Evolutionary conservation across 2,113 vertebrate species (phyloP), one percentile per base, ranked within the genome.

Genomic region (Psilopsiagon aymara): DNA sequence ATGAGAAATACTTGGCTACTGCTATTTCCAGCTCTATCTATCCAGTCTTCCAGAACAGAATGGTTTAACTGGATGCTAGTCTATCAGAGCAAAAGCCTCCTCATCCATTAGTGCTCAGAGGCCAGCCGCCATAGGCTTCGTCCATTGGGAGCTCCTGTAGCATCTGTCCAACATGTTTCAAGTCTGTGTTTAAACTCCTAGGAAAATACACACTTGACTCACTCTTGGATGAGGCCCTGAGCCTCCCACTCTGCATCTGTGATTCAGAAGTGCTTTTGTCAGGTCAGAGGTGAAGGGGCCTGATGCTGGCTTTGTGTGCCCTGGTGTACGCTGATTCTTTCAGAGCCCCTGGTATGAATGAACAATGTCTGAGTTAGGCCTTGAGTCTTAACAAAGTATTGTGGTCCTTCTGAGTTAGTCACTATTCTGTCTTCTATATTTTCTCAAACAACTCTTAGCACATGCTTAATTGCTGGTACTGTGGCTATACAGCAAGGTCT

Each of bases 1-100:
- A 88, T 70, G 51, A 94, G 51, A 90, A 91, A 73, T 77, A 64
- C 68, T 88, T 86, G 73, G 68, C 47, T 86, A 23, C 51, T 59
- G 43, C 19, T 51, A 71, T 82, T 92, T 96, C 81, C 73, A 86
- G 33, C 82, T 60, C 28, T 37, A 29, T 75, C 55, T 86, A 21
- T 79, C 82, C 70, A 76, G 49, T 78, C 77, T 91, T 94, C 84
- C 74, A 79, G 77, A 94, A 67, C 64, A 0, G 2, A 60, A 35
- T 1, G 1, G 21, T 63, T 93, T 82, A 78, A 43, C 55, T 59
- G 52, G 12, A 37, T 86, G 57, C 41, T 86, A 62, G 10, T 85
- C 43, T 62, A 69, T 51, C 27, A 83, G 46, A 83, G n/a, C 68
- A 71, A 88, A 93, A 84, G 35, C 46, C n/a, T 79, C 11, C 57